Evolutionary conservation across 2,113 vertebrate genomes (phyloP).

Genomic region (Cyanoderma ruficeps): DNA sequence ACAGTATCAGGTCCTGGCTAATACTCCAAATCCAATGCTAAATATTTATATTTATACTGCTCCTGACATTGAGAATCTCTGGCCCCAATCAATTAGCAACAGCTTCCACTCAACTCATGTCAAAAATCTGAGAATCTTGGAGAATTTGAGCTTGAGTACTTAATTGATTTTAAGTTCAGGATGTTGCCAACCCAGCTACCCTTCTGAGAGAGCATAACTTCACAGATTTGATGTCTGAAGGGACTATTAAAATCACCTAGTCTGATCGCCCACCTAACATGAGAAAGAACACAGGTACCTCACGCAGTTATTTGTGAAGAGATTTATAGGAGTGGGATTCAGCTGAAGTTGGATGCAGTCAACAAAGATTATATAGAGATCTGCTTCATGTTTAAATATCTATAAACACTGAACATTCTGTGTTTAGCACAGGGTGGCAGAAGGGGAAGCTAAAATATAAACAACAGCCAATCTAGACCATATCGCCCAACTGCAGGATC

Average conservation of each 20-base stretch:
- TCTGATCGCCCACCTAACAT: neutral
- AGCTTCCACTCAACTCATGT: neutral
- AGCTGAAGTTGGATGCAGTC: neutral
- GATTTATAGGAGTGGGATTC: neutral
- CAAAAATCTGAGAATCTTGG: neutral
- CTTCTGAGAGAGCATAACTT: neutral
- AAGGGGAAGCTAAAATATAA: neutral
- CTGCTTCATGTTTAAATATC: neutral
- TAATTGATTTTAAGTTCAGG: neutral
- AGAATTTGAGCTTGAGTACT: neutral
- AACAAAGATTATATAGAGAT: neutral
- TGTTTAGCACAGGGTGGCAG: neutral
- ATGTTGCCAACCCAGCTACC: neutral
- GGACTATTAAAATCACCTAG: neutral
- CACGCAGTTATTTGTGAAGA: neutral
- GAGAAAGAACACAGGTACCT: neutral
- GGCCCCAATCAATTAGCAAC: neutral
- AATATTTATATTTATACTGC: constrained; percentile 1
- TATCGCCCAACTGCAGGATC: neutral
- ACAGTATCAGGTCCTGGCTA: neutral
- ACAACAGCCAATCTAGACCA: neutral
- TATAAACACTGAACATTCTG: neutral
- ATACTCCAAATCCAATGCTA: neutral
- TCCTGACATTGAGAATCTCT: neutral
- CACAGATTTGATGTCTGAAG: neutral